Evolutionary conservation across 2,113 vertebrate species (phyloP), one percentile per base, ranked within the genome.

Genomic region (Menidia beryllina): DNA sequence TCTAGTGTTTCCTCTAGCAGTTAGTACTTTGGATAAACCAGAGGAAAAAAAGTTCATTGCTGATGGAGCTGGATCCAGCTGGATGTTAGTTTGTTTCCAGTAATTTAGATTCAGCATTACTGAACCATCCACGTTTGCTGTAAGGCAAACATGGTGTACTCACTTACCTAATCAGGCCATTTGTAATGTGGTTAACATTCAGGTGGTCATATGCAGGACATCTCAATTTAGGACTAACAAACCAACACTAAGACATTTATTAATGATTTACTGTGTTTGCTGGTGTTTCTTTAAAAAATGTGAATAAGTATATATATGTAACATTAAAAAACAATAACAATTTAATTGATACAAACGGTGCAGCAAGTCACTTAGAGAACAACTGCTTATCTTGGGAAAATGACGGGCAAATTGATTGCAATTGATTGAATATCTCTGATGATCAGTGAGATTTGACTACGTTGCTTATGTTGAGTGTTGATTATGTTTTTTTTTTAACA

Each of bases 1-100:
- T 91, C 69, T 91, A 41, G 85, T 59, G 3, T 90, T 75, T 67
- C 66, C 92, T 94, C 93, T 92, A 91, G 94, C 95, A 96, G 94
- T 96, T 95, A 96, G 93, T 6, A 34, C 30, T 50, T 27, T 86
- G 61, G 82, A 93, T 86, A 80, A 92, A 91, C 85, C 87, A 34
- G 49, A 91, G 90, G 30, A 34, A 34, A 91, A n/a, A 89, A 73
- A 78, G 90, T 93, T 95, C 94, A 94, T 95, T 93, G 90, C 91
- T 63, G 59, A 76, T 93, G 92, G 91, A 79, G 76, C 87, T 67
- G 86, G 89, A 89, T 63, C 20, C 61, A 68, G 59, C 23, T 51
- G 25, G 47, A 24, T 43, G n/a, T 41, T 43, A 68, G 30, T 19
- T 39, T 39, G 57, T 25, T 54, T 30, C 39, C 55, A 43, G 41